phyloP scores from a whole-genome alignment of 1,140 invertebrate genomes.

The Eubasilissa regina region DNA sequence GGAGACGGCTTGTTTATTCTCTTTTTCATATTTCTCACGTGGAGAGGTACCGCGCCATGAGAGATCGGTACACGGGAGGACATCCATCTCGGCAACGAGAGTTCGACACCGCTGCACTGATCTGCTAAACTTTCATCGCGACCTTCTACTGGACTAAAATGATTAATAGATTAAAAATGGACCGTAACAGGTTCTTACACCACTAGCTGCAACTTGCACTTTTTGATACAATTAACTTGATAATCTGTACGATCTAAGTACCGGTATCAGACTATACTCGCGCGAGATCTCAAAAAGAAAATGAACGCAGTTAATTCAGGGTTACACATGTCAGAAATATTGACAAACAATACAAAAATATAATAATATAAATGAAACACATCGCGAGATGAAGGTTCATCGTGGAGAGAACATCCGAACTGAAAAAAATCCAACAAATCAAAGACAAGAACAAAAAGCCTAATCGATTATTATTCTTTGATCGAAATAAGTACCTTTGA shows the following conservation, averaged over 20 bases:
- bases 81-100: no score
- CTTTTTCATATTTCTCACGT: conserved; percentile 11
- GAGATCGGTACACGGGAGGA: no score
- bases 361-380: conserved; percentile 29
- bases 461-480: no score
- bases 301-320: conserved; percentile 20
- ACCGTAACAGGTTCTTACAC: no score
- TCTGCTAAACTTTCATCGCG: no score
- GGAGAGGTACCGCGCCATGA: neutral
- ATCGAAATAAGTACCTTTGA: neutral
- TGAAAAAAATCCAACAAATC: neutral
- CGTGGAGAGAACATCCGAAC: neutral
- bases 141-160: no score
- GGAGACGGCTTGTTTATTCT: conserved; percentile 6
- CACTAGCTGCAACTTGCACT: no score
- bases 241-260: conserved; percentile 4
- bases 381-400: conserved; percentile 8
- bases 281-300: conserved; percentile 4
- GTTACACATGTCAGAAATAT: conserved; percentile 25
- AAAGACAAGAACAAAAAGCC: neutral
- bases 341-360: conserved; percentile 35
- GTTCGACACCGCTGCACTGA: no score
- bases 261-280: conserved; percentile 7
- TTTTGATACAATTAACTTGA: no score
- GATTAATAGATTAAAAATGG: no score